Conservation (phyloP, 2,113 vertebrate genomes). For the Petromus typicus region DNA sequence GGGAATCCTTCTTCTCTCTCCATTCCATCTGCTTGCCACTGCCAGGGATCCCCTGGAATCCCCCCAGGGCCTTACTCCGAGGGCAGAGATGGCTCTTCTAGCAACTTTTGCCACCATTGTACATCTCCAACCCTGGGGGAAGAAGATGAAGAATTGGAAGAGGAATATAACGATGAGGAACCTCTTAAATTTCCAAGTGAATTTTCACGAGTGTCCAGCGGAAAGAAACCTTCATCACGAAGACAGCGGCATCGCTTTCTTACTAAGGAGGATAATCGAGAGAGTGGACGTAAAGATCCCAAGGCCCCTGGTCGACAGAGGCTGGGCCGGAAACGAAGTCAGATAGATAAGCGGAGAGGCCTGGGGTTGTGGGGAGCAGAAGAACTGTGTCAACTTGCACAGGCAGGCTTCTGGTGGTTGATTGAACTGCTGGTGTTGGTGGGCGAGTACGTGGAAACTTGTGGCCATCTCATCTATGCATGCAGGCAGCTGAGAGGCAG, state of each 20-base stretch:
- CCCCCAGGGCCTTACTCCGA: slow-evolving; percentile 56
- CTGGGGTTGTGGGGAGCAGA: slow-evolving; percentile 88
- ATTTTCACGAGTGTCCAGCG: slow-evolving; percentile 57
- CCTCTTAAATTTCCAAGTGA: slow-evolving; percentile 68
- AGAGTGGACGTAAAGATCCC: slow-evolving; percentile 73
- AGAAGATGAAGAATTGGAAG: slow-evolving; percentile 68
- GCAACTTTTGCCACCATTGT: slow-evolving; percentile 76
- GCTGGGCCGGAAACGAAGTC: slow-evolving; percentile 89
- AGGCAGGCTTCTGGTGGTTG: slow-evolving; percentile 91
- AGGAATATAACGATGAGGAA: slow-evolving; percentile 73
- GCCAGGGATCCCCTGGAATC: slow-evolving; percentile 60
- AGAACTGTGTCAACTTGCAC: slow-evolving; percentile 87
- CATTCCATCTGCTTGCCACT: slow-evolving; percentile 70
- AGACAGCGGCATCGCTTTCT: slow-evolving; percentile 76
- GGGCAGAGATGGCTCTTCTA: slow-evolving; percentile 66
- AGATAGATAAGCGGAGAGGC: slow-evolving; percentile 86
- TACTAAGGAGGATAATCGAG: slow-evolving; percentile 77
- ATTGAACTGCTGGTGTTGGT: slow-evolving; percentile 92
- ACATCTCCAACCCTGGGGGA: slow-evolving; percentile 71
- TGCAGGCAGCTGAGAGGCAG: slow-evolving; percentile 86
- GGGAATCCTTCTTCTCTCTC: slow-evolving; percentile 56
- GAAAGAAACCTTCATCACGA: slow-evolving; percentile 70
- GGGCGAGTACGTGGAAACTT: slow-evolving; percentile 89
- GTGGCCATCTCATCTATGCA: slow-evolving; percentile 88
- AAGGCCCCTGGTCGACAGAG: slow-evolving; percentile 87